These are phyloP conservation scores for Eucidaris tribuloides DNA, from an alignment of 35 echinoderm and acorn worm species.

Conservation along the genomic window DNA sequence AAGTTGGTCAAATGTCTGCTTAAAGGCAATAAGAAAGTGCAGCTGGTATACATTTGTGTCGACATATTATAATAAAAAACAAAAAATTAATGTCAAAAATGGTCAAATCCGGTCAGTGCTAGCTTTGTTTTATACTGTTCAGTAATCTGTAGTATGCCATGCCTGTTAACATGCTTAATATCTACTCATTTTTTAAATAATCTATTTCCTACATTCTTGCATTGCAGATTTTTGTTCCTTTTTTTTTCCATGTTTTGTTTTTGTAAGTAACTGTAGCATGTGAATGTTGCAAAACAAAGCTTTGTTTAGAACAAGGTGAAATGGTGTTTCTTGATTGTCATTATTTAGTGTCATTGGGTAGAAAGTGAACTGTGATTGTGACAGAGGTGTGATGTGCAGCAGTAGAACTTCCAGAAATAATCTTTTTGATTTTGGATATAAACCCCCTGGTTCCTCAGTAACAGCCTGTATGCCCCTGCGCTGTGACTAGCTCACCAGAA, in stretches of 20 bases:
- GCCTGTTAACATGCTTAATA: conserved; percentile 22
- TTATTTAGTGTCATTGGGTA: no score
- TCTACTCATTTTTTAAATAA: conserved; percentile 14
- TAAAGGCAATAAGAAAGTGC: conserved; percentile 26
- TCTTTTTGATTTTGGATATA: no score
- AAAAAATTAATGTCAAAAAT: neutral
- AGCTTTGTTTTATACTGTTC: conserved; percentile 8
- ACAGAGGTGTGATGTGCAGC: no score
- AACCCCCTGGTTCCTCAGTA: no score
- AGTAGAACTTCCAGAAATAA: no score
- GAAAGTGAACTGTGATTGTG: no score
- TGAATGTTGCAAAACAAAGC: conserved; percentile 38
- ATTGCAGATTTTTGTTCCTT: conserved; percentile 20
- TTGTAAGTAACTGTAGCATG: conserved; percentile 33
- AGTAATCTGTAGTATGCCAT: conserved; percentile 5
- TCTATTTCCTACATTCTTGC: conserved; percentile 30
- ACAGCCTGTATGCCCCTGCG: no score
- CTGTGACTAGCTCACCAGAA: no score
- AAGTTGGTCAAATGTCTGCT: conserved; percentile 30
- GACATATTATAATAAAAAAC: neutral
- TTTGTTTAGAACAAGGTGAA: conserved; percentile 30
- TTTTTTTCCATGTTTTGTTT: neutral
- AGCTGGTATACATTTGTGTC: conserved; percentile 9
- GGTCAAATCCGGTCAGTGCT: conserved; percentile 17
- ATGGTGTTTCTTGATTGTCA: no score